Evolutionary conservation across 2,113 vertebrate genomes (phyloP).

Genomic region (Menura novaehollandiae): DNA sequence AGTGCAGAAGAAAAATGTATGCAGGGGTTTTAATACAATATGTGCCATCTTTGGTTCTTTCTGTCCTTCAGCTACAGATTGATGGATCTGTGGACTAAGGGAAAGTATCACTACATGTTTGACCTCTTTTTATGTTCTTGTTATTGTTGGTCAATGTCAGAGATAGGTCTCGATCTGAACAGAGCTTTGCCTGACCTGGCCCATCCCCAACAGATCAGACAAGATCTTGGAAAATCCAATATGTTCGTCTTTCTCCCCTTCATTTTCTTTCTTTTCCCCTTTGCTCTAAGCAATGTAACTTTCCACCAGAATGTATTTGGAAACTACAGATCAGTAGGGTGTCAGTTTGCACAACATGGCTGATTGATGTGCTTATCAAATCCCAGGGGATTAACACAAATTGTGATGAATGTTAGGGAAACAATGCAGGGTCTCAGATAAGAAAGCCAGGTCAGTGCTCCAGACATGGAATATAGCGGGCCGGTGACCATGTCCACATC

Average conservation of each 20-base stretch:
- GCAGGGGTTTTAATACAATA: background rate
- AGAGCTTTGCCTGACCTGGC: background rate
- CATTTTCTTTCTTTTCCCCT: background rate
- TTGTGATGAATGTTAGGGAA: background rate
- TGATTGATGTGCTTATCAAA: background rate
- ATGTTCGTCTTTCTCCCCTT: background rate
- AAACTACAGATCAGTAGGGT: background rate
- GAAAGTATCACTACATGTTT: background rate
- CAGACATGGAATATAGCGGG: background rate
- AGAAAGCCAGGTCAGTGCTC: background rate
- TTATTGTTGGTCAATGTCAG: background rate
- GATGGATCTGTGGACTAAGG: background rate
- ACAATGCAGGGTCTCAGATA: background rate
- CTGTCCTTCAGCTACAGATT: background rate
- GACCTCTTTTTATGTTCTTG: background rate
- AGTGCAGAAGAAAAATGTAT: background rate
- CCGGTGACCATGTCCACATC: background rate
- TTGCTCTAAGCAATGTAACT: background rate
- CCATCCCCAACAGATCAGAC: background rate
- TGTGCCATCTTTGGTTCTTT: background rate
- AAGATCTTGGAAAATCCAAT: background rate
- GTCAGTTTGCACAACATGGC: background rate
- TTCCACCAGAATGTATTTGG: background rate
- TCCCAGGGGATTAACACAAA: background rate
- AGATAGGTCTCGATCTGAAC: background rate